A percentile compares a stretch with the other conserved stretches of the same genome.
phyloP scores from a whole-genome alignment of 2,888 invertebrate species.

The Mimachlamys varia region DNA sequence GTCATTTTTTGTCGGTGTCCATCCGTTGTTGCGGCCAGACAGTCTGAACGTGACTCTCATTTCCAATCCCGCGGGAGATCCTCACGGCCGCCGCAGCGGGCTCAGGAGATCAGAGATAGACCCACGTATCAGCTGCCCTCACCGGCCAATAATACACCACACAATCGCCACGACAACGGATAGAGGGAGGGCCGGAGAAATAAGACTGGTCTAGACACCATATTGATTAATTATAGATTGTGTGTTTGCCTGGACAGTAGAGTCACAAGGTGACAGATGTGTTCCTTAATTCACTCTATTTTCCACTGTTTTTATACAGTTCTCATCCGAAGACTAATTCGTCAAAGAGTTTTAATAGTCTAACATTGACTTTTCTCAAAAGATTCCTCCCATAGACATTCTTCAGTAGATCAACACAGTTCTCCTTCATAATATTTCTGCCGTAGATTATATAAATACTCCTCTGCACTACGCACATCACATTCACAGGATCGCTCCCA shows the following conservation, averaged over 20 bases:
- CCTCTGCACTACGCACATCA: too few relatives aligned
- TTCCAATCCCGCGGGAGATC: neutral
- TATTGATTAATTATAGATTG: slow-evolving; percentile 36
- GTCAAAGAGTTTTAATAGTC: neutral
- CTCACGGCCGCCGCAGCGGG: neutral
- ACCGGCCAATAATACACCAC: neutral
- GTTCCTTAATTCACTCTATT: neutral
- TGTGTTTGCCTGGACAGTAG: neutral
- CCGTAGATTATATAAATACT: too few relatives aligned
- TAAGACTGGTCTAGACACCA: slow-evolving; percentile 10
- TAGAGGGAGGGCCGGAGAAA: neutral
- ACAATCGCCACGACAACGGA: slow-evolving; percentile 6
- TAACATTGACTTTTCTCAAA: neutral
- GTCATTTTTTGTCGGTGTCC: slow-evolving; percentile 23
- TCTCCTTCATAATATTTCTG: neutral
- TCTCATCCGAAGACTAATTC: neutral
- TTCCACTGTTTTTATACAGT: neutral
- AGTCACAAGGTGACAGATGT: slow-evolving; percentile 23
- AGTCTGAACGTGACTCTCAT: slow-evolving; percentile 4
- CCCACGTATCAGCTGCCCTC: slow-evolving; percentile 9
- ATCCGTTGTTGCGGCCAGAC: slow-evolving; percentile 15
- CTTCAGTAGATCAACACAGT: neutral
- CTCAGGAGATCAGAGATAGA: slow-evolving; percentile 18
- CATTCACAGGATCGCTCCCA: neutral
- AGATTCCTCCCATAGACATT: neutral